These are phyloP conservation scores for Cassiopea andromeda DNA, from an alignment of 30 jellyfish, hydroid and myxozoan species.

Conservation along the genomic window DNA sequence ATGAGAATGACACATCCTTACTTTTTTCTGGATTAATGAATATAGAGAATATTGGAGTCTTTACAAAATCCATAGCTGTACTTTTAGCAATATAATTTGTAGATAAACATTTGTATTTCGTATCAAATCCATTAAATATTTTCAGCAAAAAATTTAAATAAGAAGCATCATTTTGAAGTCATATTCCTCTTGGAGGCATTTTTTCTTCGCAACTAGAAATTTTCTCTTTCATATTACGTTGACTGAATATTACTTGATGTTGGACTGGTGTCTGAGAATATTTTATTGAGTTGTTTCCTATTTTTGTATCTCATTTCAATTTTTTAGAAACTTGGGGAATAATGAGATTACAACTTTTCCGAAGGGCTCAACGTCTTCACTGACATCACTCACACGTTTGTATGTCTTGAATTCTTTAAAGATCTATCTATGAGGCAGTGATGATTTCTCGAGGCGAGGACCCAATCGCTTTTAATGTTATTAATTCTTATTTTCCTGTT, in stretches of 20 bases:
- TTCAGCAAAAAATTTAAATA: no score
- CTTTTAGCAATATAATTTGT: no score
- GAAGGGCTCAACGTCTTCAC: conserved; percentile 34
- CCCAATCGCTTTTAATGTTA: background rate
- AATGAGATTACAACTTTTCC: conserved; percentile 57
- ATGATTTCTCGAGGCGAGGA: background rate
- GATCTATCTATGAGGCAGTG: background rate
- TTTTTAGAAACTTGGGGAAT: conserved; percentile 43
- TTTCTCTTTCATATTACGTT: background rate
- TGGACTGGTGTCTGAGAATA: background rate
- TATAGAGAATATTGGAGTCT: no score
- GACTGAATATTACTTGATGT: no score
- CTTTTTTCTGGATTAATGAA: no score
- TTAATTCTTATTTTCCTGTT: background rate
- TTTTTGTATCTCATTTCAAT: background rate
- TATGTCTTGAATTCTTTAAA: conserved; percentile 15
- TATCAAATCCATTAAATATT: no score
- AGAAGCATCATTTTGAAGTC: background rate
- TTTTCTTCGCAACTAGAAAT: background rate
- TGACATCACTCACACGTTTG: conserved; percentile 54
- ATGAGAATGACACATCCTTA: no score
- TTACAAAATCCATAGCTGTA: no score
- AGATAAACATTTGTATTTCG: no score
- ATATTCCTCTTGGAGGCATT: background rate
- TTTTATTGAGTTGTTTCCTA: background rate